These are phyloP conservation scores for Callithrix jacchus DNA, from an alignment of 2,113 vertebrate species.

Conservation along the genomic window DNA sequence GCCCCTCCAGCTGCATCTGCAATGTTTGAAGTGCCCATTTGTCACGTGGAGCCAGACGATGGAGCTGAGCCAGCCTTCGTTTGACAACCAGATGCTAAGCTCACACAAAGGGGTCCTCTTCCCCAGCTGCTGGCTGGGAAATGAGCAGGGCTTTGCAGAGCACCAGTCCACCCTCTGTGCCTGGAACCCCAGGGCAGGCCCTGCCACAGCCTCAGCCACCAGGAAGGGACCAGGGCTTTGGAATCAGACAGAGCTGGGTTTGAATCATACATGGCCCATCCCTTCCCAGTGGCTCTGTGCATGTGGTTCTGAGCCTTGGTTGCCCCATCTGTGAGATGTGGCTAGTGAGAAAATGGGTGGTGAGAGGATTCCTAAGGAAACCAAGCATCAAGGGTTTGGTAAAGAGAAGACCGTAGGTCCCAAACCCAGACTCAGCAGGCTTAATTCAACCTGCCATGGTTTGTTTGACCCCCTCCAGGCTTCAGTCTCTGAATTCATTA, in stretches of 20 bases:
- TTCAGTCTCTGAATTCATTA: not conserved
- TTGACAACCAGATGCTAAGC: constrained; percentile 83
- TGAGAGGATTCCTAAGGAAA: not conserved
- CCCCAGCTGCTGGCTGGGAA: not conserved
- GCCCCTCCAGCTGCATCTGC: constrained; percentile 63
- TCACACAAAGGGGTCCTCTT: constrained; percentile 73
- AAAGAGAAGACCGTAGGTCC: not conserved
- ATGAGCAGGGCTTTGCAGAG: not conserved
- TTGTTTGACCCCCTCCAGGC: not conserved
- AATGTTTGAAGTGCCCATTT: constrained; percentile 75
- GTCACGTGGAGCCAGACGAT: constrained; percentile 77
- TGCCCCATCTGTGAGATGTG: not conserved
- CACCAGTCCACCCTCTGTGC: rapidly evolving
- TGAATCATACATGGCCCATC: not conserved
- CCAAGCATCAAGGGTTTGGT: not conserved
- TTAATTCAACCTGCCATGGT: not conserved
- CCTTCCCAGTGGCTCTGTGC: not conserved
- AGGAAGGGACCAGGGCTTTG: not conserved
- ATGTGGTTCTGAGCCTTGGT: not conserved
- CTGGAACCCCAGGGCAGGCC: not conserved
- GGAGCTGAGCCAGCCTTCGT: constrained; percentile 68
- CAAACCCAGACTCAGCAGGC: not conserved
- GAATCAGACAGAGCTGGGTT: not conserved
- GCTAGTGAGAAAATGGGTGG: not conserved
- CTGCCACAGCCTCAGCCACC: rapidly evolving